These are phyloP conservation scores for Oxygymnocypris stewartii DNA, from an alignment of 2,113 vertebrate genomes.

Conservation along the genomic window DNA sequence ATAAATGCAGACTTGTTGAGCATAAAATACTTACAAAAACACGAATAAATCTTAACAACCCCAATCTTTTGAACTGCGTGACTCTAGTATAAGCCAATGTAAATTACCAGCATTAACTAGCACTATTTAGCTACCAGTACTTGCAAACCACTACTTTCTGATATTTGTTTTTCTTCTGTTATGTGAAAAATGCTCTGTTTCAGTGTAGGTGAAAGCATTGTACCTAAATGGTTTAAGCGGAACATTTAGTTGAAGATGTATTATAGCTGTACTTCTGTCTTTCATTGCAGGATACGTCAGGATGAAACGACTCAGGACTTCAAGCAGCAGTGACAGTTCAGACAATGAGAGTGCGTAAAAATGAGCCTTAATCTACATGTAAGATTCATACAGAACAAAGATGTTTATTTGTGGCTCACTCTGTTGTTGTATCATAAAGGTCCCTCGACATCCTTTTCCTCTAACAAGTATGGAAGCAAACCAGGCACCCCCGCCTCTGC, in stretches of 20 bases:
- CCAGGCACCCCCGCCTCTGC: slow-evolving; percentile 83
- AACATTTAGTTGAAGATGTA: not conserved
- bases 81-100: no score
- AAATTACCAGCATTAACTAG: no score
- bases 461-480: slow-evolving; percentile 86
- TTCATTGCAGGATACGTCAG: slow-evolving; percentile 84
- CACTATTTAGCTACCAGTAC: not conserved
- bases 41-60: no score
- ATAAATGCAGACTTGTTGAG: no score
- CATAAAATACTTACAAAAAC: no score
- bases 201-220: not conserved
- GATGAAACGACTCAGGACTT: slow-evolving; percentile 94
- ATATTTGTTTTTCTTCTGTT: not conserved
- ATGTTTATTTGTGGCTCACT: not conserved
- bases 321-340: slow-evolving; percentile 97
- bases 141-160: not conserved
- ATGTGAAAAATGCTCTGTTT: not conserved
- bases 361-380: not conserved
- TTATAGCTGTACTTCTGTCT: not conserved
- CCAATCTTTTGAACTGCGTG: no score
- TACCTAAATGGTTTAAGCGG: not conserved
- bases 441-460: slow-evolving; percentile 93
- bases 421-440: slow-evolving; percentile 65
- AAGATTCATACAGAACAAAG: not conserved
- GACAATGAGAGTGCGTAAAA: slow-evolving; percentile 94